Evolutionary conservation across 1,140 invertebrate species (phyloP), one percentile per base, ranked within the genome.

Genomic region (Spodoptera frugiperda): DNA sequence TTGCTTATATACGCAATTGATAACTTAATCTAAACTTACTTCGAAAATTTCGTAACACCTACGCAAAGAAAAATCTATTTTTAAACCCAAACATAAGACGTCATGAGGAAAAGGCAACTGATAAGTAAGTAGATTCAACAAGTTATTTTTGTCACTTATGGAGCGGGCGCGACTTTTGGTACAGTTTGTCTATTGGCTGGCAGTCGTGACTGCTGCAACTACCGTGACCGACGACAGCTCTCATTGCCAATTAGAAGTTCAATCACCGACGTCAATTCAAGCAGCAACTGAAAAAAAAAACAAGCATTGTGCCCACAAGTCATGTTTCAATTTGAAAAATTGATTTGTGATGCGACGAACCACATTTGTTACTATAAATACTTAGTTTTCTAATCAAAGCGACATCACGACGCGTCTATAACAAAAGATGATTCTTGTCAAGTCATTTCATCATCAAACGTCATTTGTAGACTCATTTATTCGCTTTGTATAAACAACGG

Each of bases 301-400:
- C 80, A 74, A 82, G 73, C 81, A 81, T 79, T 80, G 78, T 86
- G 73, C 74, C 72, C 76, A 70, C 80, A 9, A 87, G 86, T 87
- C 86, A 85, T 86, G 84, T 87, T 86, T 87, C 87, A 88, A 91
- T 91, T 89, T 88, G 83, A 82, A 77, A 87, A 89, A 90, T 89
- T 88, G 87, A 89, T 91, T 90, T 88, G 86, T 86, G 85, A 78
- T 81, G 76, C 75, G 78, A 68, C 72, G 54, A 71, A 57, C 46
- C 71, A 73, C 57, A 68, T 76, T 73, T 70, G 63, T 57, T 49
- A 57, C 61, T 67, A 61, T 67, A 51, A 70, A 73, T 76, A 73
- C 68, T 51, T 67, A 76, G 70, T 49, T 77, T 75, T 79, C 81
- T 82, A 82, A 82, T 82, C 81, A 77, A 76, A 68, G 44, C 78